Percentiles rank a stretch among this genome's conserved stretches.
These are phyloP conservation scores for Silvanus unidentatus DNA, from an alignment of 2,888 invertebrate genomes.

Conservation along the genomic window DNA sequence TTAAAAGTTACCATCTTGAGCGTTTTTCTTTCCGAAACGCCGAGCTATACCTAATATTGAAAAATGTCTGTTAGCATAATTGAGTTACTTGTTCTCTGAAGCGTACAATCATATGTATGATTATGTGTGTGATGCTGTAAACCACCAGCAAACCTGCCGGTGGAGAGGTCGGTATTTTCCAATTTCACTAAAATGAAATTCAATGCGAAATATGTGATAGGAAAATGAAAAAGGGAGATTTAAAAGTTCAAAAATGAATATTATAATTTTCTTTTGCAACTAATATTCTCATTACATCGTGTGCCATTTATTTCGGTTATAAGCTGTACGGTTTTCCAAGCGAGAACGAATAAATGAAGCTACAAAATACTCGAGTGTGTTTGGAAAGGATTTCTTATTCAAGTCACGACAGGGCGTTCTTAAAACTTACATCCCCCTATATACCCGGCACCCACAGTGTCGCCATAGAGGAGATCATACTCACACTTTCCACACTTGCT, in stretches of 20 bases:
- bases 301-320: too few relatives aligned
- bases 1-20: not conserved
- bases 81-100: slow-evolving; percentile 34
- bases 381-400: slow-evolving; percentile 10
- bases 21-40: not conserved
- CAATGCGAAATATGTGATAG: too few relatives aligned
- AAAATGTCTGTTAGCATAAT: slow-evolving; percentile 39
- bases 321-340: too few relatives aligned
- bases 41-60: slow-evolving; percentile 30
- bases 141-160: too few relatives aligned
- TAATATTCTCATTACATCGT: too few relatives aligned
- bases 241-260: too few relatives aligned
- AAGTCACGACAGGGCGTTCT: slow-evolving; percentile 17
- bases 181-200: too few relatives aligned
- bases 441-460: slow-evolving; percentile 29
- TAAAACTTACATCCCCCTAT: slow-evolving; percentile 26
- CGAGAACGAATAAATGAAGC: not conserved
- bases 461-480: slow-evolving; percentile 6
- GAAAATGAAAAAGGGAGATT: too few relatives aligned
- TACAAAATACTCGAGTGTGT: not conserved
- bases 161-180: too few relatives aligned
- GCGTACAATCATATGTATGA: slow-evolving; percentile 27
- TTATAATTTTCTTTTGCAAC: too few relatives aligned
- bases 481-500: not conserved
- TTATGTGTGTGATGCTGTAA: too few relatives aligned